Conservation (phyloP, 2,113 vertebrate genomes). For the Nipponia nippon region DNA sequence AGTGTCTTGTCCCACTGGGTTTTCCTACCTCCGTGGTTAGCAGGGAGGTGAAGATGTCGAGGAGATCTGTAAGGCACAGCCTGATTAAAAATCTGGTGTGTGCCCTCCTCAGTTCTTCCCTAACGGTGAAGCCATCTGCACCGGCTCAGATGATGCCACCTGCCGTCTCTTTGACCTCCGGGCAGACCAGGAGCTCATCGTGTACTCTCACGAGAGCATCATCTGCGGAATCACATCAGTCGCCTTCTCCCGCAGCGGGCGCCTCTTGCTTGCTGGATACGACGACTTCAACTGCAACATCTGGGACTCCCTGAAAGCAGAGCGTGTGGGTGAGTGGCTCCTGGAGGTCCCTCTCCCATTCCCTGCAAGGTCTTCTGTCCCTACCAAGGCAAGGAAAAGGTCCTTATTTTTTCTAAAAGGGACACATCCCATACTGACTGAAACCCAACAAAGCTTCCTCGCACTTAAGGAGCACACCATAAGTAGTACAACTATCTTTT, state of each 20-base stretch:
- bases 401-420: not conserved
- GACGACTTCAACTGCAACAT: conserved; percentile 98
- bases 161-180: conserved; percentile 93
- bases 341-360: not conserved
- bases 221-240: conserved; percentile 95
- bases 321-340: conserved; percentile 20
- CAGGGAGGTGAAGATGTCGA: not conserved
- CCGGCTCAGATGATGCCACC: conserved; percentile 91
- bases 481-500: not conserved
- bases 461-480: accelerated
- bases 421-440: too few species aligned
- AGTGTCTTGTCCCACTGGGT: not conserved
- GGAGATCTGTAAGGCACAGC: not conserved
- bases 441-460: not conserved
- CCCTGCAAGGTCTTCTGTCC: not conserved
- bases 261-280: conserved; percentile 90
- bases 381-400: not conserved
- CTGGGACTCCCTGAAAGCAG: conserved; percentile 81
- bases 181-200: conserved; percentile 93
- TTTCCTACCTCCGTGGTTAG: not conserved
- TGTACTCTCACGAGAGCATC: conserved; percentile 89
- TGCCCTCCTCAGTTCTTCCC: conserved; percentile 87
- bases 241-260: conserved; percentile 89
- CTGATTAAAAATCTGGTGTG: not conserved
- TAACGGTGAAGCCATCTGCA: conserved; percentile 91